Evolutionary conservation across 2,888 invertebrate species (phyloP), one percentile per base, ranked within the genome.

Genomic region (Eudemis profundana): DNA sequence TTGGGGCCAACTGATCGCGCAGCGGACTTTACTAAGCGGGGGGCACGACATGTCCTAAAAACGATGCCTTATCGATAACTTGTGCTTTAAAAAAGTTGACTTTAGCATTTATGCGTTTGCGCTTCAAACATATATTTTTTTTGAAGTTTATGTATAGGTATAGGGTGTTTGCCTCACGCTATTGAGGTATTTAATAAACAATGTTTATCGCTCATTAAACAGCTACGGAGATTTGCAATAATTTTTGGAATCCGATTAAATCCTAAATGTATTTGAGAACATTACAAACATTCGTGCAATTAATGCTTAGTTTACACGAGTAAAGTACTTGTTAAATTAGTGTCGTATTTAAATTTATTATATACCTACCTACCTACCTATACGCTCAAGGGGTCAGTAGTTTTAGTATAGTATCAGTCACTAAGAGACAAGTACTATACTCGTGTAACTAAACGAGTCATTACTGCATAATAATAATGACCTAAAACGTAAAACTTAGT

Each of bases 51-150:
- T 81, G 82, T 78, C 81, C 83, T 82, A 81, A 83, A 83, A 83
- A 82, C 81, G 72, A 78, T 79, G 78, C 82, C 79, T 81, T 86
- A 85, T 86, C 85, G 87, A 87, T 84, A 85, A 83, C 83, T 83
- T 81, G 72, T 72, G 69, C 68, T 69, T 70, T 67, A 72, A 62
- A 66, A 63, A 57, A 33, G 10, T 33, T 38, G 29, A 38, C 57
- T 51, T 33, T 51, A 46, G 51, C 49, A 19, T 40, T 63, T 21
- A 49, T 47, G 60, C 60, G 65, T 59, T 51, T 51, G 50, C 64
- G 50, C 36, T 59, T 46, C 14, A n/a, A 57, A 44, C 53, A 44
- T 46, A 40, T 50, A 42, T 42, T 42, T 42, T 46, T 51, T 17
- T 27, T n/a, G n/a, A n/a, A n/a, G n/a, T n/a, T 38, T 17, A 29